Conservation (phyloP, 2,888 invertebrate species). For the Idaea aversata region DNA sequence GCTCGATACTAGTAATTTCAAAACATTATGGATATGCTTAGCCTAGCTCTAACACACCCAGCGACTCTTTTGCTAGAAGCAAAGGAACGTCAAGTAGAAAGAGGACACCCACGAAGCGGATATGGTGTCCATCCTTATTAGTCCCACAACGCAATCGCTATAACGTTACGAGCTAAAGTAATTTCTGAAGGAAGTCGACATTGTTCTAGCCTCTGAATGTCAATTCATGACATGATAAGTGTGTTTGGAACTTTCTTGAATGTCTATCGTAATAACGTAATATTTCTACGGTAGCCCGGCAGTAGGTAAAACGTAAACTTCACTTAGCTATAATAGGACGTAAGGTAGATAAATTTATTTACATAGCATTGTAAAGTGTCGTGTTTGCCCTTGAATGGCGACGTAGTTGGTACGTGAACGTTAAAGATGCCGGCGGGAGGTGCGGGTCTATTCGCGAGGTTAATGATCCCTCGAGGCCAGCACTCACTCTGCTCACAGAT, state of each 20-base stretch:
- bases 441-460: conserved; percentile 63
- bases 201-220: conserved; percentile 31
- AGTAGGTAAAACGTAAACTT: neutral
- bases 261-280: neutral
- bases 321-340: neutral
- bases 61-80: neutral
- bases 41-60: neutral
- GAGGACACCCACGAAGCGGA: conserved; percentile 55
- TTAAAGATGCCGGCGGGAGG: conserved; percentile 39
- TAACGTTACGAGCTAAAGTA: conserved; percentile 24
- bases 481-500: conserved; percentile 22
- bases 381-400: conserved; percentile 62
- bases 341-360: neutral
- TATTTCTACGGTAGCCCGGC: too few species aligned
- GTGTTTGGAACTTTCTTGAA: neutral
- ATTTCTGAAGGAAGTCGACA: conserved; percentile 43
- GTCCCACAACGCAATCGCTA: conserved; percentile 20
- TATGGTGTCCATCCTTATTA: conserved; percentile 47
- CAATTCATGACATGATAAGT: conserved; percentile 12
- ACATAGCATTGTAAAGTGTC: conserved; percentile 35
- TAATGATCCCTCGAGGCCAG: conserved; percentile 75
- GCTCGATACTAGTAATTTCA: neutral
- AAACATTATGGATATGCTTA: neutral
- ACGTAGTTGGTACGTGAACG: conserved; percentile 51
- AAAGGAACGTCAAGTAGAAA: conserved; percentile 5